These are phyloP conservation scores for Lepus oiostolus DNA, from an alignment of 2,797 vertebrate genomes.

Conservation along the genomic window DNA sequence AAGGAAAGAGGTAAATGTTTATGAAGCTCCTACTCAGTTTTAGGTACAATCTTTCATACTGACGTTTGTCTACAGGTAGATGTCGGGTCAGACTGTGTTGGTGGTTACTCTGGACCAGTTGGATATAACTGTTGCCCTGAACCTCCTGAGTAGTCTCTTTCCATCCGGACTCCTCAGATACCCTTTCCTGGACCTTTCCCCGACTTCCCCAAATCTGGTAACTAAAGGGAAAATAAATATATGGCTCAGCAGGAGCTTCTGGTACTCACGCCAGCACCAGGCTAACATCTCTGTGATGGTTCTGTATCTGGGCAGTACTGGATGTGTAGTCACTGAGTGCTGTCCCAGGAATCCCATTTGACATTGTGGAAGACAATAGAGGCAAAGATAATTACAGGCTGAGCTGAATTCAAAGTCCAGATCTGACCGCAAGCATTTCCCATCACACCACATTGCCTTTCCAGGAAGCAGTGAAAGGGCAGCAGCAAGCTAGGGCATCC, in stretches of 20 bases:
- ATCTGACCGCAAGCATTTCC: background rate
- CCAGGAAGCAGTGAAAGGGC: background rate
- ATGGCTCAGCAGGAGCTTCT: background rate
- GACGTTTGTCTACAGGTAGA: background rate
- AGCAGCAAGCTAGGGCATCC: background rate
- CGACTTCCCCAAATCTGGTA: background rate
- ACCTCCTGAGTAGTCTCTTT: background rate
- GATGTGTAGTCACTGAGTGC: background rate
- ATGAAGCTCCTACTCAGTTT: background rate
- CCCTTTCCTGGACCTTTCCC: background rate
- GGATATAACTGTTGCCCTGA: background rate
- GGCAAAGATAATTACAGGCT: background rate
- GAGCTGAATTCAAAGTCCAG: background rate
- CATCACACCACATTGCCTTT: background rate
- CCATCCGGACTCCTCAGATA: background rate
- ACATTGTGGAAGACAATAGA: background rate
- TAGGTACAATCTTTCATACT: background rate
- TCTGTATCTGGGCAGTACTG: background rate
- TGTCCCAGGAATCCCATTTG: background rate
- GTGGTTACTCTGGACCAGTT: background rate
- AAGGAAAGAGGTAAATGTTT: slow-evolving; percentile 4
- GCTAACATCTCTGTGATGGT: background rate
- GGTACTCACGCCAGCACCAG: background rate
- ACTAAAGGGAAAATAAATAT: background rate
- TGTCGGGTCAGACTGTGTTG: background rate